Evolutionary conservation across 2,888 invertebrate genomes (phyloP).

Genomic region (Lasioglossum lativentre): DNA sequence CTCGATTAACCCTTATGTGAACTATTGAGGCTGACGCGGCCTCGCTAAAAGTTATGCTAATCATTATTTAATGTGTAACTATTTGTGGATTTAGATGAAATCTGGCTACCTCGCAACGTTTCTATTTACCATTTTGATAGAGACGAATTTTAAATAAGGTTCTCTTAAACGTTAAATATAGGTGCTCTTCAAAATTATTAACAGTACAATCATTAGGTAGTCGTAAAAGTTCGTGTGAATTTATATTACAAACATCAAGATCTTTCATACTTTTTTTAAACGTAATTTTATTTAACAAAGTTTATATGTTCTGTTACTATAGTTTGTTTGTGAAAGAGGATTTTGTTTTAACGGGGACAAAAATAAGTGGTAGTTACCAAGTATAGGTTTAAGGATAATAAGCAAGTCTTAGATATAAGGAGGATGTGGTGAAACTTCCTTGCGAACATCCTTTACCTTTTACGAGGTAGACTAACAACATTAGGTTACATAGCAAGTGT

Average conservation of each 20-base stretch:
- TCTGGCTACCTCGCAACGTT: too few relatives aligned
- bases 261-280: not conserved
- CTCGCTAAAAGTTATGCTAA: not conserved
- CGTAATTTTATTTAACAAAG: not conserved
- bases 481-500: not conserved
- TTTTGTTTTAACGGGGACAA: not conserved
- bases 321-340: not conserved
- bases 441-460: not conserved
- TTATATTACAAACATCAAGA: not conserved
- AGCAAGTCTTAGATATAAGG: not conserved
- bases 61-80: not conserved
- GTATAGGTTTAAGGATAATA: not conserved
- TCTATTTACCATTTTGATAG: not conserved
- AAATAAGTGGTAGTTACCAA: not conserved
- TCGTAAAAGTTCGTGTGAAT: not conserved
- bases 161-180: not conserved
- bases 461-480: not conserved
- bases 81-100: too few relatives aligned
- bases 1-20: not conserved
- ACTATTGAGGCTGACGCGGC: not conserved
- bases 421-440: slow-evolving; percentile 3
- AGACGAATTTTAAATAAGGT: not conserved
- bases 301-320: not conserved
- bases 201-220: not conserved
- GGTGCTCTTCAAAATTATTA: not conserved